Evolutionary conservation across 2,797 vertebrate species (phyloP).

Genomic region (Neosalanx taihuensis): DNA sequence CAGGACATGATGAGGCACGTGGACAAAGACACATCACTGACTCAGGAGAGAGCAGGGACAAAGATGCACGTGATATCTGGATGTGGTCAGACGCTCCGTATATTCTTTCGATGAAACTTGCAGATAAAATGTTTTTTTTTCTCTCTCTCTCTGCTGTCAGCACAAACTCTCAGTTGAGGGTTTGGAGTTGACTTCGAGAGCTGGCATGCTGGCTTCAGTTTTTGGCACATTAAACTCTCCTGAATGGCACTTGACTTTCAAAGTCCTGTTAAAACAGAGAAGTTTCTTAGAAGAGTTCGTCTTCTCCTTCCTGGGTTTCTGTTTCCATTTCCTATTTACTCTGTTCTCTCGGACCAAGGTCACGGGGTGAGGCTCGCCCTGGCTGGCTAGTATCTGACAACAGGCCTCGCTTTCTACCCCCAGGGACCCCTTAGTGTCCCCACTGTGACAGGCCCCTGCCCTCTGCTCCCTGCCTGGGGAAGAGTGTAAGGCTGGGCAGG

Average conservation of each 20-base stretch:
- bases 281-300: conserved; percentile 65
- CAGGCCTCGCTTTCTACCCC: conserved; percentile 40
- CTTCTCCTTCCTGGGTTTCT: conserved; percentile 59
- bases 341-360: conserved; percentile 53
- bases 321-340: conserved; percentile 50
- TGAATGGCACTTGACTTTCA: conserved; percentile 81
- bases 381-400: conserved; percentile 53
- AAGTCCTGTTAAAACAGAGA: conserved; percentile 71
- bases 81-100: conserved; percentile 13
- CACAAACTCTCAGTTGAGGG: conserved; percentile 84
- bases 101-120: not conserved
- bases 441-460: conserved; percentile 12
- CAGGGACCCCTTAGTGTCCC: too few relatives aligned
- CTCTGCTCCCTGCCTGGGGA: conserved; percentile 41
- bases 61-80: conserved; percentile 10
- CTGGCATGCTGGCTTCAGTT: conserved; percentile 79
- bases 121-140: not conserved
- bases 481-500: conserved; percentile 19
- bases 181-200: conserved; percentile 69
- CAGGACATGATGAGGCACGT: conserved; percentile 55
- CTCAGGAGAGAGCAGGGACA: conserved; percentile 45
- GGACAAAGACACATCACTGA: conserved; percentile 42
- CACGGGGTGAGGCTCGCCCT: conserved; percentile 40
- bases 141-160: conserved; percentile 59
- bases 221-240: conserved; percentile 78